A percentile compares a stretch with the other conserved stretches of the same genome.
Evolutionary conservation across 53 echinoderm and acorn worm species (phyloP).

Genomic region (Holothuria leucospilota): DNA sequence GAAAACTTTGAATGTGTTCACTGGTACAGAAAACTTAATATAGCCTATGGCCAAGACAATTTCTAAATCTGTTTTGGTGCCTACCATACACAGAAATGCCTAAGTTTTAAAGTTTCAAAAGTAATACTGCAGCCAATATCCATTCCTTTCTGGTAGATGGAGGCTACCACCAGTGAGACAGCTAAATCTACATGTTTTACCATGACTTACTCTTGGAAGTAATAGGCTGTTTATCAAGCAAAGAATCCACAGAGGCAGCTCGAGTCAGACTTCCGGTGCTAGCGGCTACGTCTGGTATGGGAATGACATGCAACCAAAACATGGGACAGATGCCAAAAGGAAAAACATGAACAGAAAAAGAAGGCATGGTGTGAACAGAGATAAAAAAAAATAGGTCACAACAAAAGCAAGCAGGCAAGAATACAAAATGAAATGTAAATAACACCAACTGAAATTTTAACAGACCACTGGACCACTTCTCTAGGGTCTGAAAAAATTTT

Average conservation of each 20-base stretch:
- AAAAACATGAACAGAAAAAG: conserved; percentile 1
- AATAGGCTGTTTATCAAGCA: conserved; percentile 60
- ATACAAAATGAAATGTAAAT: neutral
- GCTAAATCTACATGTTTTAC: too few relatives aligned
- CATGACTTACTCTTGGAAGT: too few relatives aligned
- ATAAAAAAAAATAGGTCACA: neutral
- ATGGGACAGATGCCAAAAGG: neutral
- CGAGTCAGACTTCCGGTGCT: conserved; percentile 81
- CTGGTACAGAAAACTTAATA: too few relatives aligned
- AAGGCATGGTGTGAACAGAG: neutral
- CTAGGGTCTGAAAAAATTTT: too few relatives aligned
- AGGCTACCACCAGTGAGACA: conserved; percentile 28
- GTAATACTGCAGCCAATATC: too few relatives aligned
- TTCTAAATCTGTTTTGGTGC: too few relatives aligned
- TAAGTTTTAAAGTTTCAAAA: too few relatives aligned
- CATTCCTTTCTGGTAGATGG: neutral
- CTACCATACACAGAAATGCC: too few relatives aligned
- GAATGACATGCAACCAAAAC: conserved; percentile 38
- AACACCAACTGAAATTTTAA: too few relatives aligned
- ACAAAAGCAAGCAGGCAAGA: neutral
- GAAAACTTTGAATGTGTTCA: too few relatives aligned
- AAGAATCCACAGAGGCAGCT: conserved; percentile 79
- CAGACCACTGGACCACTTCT: too few relatives aligned
- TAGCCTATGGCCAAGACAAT: too few relatives aligned
- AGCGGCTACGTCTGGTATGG: conserved; percentile 76